Evolutionary conservation across 2,888 invertebrate species (phyloP).

Genomic region (Esperia sulphurella): DNA sequence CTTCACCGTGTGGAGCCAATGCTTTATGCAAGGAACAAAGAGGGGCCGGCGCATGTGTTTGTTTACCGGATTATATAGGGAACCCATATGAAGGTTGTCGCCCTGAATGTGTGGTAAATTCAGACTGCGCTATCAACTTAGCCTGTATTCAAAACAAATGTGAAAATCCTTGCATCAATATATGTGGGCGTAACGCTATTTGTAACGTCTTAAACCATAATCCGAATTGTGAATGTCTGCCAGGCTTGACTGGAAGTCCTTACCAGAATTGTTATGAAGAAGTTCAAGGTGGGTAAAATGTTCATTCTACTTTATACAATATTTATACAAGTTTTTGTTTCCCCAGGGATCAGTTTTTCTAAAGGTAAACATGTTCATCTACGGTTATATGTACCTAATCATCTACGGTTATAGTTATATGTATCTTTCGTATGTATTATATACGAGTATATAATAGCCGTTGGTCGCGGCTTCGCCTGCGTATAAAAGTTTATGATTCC

Average conservation of each 20-base stretch:
- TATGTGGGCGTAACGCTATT: slow-evolving; percentile 85
- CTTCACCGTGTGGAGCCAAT: slow-evolving; percentile 86
- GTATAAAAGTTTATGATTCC: too few species aligned
- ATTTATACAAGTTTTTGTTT: too few species aligned
- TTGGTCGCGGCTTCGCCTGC: too few species aligned
- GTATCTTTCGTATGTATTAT: too few species aligned
- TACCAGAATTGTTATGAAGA: slow-evolving; percentile 75
- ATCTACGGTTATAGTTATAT: too few species aligned
- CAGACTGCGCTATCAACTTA: slow-evolving; percentile 84
- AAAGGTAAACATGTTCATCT: too few species aligned
- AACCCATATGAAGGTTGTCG: slow-evolving; percentile 89
- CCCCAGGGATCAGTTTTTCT: too few species aligned
- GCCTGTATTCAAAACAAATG: slow-evolving; percentile 88
- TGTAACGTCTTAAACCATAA: slow-evolving; percentile 86
- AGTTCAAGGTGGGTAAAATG: slow-evolving; percentile 40
- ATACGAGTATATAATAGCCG: too few species aligned
- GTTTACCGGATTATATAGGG: slow-evolving; percentile 84
- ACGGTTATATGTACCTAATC: too few species aligned
- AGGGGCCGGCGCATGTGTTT: slow-evolving; percentile 84
- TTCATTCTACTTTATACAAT: too few species aligned
- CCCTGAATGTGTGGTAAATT: slow-evolving; percentile 86
- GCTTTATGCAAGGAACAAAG: slow-evolving; percentile 84
- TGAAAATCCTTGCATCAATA: slow-evolving; percentile 85
- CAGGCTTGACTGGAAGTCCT: slow-evolving; percentile 81
- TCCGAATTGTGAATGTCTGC: slow-evolving; percentile 83